Evolutionary conservation across 2,113 vertebrate genomes (phyloP).

Genomic region (Ondatra zibethicus): DNA sequence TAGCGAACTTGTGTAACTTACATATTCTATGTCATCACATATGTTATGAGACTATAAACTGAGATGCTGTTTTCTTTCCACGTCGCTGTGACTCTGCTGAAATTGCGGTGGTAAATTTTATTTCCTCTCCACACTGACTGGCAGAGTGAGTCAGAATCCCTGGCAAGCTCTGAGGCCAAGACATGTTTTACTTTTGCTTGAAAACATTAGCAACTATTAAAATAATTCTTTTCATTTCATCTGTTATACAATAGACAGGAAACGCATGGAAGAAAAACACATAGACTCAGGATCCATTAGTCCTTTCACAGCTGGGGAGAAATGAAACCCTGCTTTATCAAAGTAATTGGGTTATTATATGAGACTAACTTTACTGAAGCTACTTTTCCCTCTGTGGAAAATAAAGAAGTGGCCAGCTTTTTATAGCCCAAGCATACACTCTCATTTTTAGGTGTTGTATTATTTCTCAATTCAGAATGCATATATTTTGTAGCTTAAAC

Average conservation of each 20-base stretch:
- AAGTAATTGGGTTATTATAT: constrained; percentile 78
- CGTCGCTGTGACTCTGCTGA: constrained; percentile 1
- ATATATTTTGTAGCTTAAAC: constrained; percentile 48
- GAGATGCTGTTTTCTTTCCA: constrained; percentile 46
- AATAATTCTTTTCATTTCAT: constrained; percentile 81
- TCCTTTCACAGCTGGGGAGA: constrained; percentile 73
- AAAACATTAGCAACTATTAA: constrained; percentile 84
- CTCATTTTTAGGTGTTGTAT: constrained; percentile 21
- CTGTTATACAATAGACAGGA: constrained; percentile 67
- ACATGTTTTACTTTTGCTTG: constrained; percentile 72
- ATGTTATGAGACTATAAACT: constrained; percentile 17
- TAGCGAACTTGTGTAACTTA: constrained; percentile 24
- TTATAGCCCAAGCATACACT: not conserved
- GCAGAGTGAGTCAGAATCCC: constrained; percentile 76
- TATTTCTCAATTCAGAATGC: not conserved
- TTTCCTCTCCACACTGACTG: constrained; percentile 69
- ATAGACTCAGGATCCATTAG: constrained; percentile 77
- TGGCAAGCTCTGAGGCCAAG: constrained; percentile 47
- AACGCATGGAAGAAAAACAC: constrained; percentile 63
- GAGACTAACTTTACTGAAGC: constrained; percentile 61
- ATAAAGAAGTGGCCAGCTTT: not conserved
- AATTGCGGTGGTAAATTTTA: constrained; percentile 72
- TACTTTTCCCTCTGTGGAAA: constrained; percentile 31
- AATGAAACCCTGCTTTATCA: constrained; percentile 75
- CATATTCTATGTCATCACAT: constrained; percentile 13